A percentile compares a stretch with the other conserved stretches of the same genome.
Conservation (phyloP, 2,888 invertebrate genomes). For the Plebejus argus region DNA sequence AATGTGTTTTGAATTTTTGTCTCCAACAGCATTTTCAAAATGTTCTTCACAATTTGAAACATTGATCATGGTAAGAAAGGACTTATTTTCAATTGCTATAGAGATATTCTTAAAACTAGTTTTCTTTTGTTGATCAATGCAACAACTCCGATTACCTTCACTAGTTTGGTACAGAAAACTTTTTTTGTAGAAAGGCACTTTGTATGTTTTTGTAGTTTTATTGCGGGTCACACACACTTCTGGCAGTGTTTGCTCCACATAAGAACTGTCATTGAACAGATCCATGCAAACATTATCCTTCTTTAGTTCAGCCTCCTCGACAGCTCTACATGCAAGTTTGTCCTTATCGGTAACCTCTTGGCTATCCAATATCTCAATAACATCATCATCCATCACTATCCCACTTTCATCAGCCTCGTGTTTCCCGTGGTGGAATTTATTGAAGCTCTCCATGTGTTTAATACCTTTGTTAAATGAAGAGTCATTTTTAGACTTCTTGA, state of each 20-base stretch:
- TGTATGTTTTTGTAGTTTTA: conserved; percentile 37
- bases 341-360: conserved; percentile 63
- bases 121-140: conserved; percentile 31
- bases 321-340: conserved; percentile 58
- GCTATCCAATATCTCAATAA: conserved; percentile 5
- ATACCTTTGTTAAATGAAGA: conserved; percentile 33
- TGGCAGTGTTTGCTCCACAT: conserved; percentile 1
- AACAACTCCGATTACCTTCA: conserved; percentile 44
- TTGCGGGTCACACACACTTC: conserved; percentile 3
- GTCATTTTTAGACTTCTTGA: conserved; percentile 38
- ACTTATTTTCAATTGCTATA: conserved; percentile 39
- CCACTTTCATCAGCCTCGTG: conserved; percentile 58
- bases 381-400: conserved; percentile 59
- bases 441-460: background rate
- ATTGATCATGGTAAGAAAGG: conserved; percentile 47
- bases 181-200: conserved; percentile 63
- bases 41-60: conserved; percentile 47
- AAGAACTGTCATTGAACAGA: conserved; percentile 28
- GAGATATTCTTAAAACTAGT: conserved; percentile 37
- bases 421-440: conserved; percentile 42
- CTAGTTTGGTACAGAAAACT: conserved; percentile 53
- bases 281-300: conserved; percentile 5
- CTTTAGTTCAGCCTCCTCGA: conserved; percentile 54
- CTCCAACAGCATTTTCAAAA: conserved; percentile 26
- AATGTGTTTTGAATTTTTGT: conserved; percentile 14